A percentile compares a stretch with the other conserved stretches of the same genome.
These are phyloP conservation scores for Tridacna crocea DNA, from an alignment of 2,888 invertebrate genomes.

Conservation along the genomic window DNA sequence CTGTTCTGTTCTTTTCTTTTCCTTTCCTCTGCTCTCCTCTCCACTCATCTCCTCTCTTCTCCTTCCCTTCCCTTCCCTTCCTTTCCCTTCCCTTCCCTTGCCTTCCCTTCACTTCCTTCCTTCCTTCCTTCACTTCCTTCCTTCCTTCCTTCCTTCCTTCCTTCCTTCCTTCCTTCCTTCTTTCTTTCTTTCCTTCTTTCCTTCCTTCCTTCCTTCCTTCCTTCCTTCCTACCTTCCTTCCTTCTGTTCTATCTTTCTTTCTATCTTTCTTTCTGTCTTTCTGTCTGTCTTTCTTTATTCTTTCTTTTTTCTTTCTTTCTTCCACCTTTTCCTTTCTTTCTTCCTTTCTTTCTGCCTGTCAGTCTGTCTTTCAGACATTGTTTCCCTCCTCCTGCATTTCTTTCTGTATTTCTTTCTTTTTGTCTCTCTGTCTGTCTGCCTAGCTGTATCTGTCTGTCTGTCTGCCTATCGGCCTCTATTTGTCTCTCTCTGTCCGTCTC, in stretches of 20 bases:
- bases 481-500: background rate
- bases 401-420: background rate
- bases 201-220: constrained; percentile 1
- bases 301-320: too few relatives aligned
- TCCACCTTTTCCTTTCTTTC: too few relatives aligned
- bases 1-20: too few relatives aligned
- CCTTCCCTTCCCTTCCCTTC: too few relatives aligned
- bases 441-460: background rate
- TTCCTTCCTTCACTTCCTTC: background rate
- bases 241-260: background rate
- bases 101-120: too few relatives aligned
- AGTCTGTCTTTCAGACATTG: too few relatives aligned
- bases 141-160: background rate
- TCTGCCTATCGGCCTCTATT: background rate
- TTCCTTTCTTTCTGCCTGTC: too few relatives aligned
- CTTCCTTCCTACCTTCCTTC: background rate
- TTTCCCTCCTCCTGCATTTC: too few relatives aligned
- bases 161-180: constrained; percentile 1
- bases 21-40: too few relatives aligned
- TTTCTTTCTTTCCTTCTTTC: background rate
- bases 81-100: too few relatives aligned
- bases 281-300: background rate
- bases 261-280: background rate
- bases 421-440: too few relatives aligned
- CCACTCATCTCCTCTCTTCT: too few relatives aligned